These are phyloP conservation scores for Cichlasoma orientale DNA, from an alignment of 2,797 vertebrate genomes.

Conservation along the genomic window DNA sequence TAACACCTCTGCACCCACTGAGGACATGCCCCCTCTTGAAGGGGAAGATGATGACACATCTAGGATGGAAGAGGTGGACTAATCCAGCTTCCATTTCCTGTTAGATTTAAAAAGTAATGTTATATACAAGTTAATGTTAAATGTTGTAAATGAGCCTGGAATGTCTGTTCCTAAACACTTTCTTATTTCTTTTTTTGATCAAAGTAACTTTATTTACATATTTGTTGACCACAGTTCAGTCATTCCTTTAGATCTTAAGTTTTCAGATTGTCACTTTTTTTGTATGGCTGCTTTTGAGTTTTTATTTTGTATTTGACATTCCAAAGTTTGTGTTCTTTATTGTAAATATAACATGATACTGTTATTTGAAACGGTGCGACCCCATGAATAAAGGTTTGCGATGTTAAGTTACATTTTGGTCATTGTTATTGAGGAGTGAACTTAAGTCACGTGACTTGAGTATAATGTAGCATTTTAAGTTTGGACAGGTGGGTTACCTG, in stretches of 20 bases:
- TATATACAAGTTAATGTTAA: constrained; percentile 49
- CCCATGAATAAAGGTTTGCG: constrained; percentile 70
- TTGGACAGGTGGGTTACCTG: neutral
- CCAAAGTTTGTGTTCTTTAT: constrained; percentile 47
- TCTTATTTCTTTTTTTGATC: constrained; percentile 13
- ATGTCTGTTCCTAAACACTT: neutral
- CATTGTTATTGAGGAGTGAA: neutral
- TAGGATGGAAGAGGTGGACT: constrained; percentile 97
- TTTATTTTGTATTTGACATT: constrained; percentile 73
- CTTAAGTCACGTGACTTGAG: neutral
- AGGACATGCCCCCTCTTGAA: constrained; percentile 95
- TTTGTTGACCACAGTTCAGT: constrained; percentile 20
- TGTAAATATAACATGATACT: constrained; percentile 69
- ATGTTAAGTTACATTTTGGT: constrained; percentile 16
- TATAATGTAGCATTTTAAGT: neutral
- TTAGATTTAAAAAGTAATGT: neutral
- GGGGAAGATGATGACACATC: constrained; percentile 93
- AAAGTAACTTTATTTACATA: constrained; percentile 6
- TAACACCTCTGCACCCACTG: constrained; percentile 75
- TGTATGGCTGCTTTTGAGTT: constrained; percentile 39
- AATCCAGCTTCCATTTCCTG: constrained; percentile 28
- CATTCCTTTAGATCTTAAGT: constrained; percentile 41
- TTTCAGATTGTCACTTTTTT: constrained; percentile 56
- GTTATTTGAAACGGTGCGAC: constrained; percentile 43
- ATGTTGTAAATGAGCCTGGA: constrained; percentile 61